Conservation (phyloP, 1,140 invertebrate genomes). For the Littorina saxatilis region DNA sequence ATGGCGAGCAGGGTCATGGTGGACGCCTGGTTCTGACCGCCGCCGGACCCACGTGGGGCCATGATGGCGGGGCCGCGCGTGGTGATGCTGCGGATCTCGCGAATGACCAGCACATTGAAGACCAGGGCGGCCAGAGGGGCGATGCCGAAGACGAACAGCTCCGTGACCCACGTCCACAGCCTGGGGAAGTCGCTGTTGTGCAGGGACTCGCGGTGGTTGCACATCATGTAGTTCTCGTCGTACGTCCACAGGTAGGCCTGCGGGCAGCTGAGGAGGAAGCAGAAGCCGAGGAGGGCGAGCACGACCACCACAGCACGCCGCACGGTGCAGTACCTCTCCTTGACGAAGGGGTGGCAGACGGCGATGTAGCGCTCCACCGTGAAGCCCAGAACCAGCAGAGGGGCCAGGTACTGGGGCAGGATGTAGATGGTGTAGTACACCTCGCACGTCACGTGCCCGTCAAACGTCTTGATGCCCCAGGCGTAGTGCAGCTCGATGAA, state of each 20-base stretch:
- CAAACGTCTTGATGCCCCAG: conserved; percentile 63
- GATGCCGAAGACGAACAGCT: conserved; percentile 67
- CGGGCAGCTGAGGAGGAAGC: conserved; percentile 57
- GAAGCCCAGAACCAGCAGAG: conserved; percentile 81
- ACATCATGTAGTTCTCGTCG: conserved; percentile 48
- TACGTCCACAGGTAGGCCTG: conserved; percentile 73
- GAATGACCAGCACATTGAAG: conserved; percentile 72
- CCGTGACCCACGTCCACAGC: conserved; percentile 71
- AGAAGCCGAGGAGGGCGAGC: conserved; percentile 47
- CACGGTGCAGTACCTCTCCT: conserved; percentile 88
- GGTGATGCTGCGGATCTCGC: conserved; percentile 64
- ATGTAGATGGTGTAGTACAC: conserved; percentile 66
- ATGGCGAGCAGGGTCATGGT: conserved; percentile 71
- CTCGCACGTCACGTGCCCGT: conserved; percentile 68
- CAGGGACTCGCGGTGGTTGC: conserved; percentile 55
- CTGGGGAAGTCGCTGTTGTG: conserved; percentile 54
- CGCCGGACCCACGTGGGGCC: neutral
- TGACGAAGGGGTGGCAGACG: conserved; percentile 92
- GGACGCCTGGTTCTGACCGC: conserved; percentile 57
- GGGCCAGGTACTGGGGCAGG: conserved; percentile 71
- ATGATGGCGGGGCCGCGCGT: conserved; percentile 53
- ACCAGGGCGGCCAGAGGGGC: conserved; percentile 68
- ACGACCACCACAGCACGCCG: conserved; percentile 83
- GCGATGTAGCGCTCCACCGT: conserved; percentile 97
- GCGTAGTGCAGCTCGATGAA: conserved; percentile 68